A percentile compares a stretch with the other conserved stretches of the same genome.
Conservation (phyloP, 1,140 invertebrate genomes). For the Pissodes strobi region DNA sequence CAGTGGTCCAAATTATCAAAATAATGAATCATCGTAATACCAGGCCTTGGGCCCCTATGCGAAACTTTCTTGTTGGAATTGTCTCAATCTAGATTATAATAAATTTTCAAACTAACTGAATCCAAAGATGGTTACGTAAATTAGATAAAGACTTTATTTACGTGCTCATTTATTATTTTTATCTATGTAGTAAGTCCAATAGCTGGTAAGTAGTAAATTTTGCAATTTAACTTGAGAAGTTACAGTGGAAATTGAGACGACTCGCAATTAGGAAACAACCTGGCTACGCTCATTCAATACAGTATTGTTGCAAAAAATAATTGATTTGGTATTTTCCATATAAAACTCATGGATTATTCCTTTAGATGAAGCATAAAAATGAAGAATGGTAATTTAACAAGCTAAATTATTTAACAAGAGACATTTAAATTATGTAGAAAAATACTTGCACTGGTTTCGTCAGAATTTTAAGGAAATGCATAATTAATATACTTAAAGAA, state of each 20-base stretch:
- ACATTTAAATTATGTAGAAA: too few relatives aligned
- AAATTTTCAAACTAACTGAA: conserved; percentile 20
- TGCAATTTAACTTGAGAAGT: conserved; percentile 4
- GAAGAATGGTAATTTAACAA: too few relatives aligned
- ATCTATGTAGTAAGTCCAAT: conserved; percentile 12
- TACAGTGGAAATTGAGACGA: background rate
- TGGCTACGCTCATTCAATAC: too few relatives aligned
- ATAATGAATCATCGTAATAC: conserved; percentile 13
- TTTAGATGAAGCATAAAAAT: too few relatives aligned
- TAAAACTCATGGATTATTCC: too few relatives aligned
- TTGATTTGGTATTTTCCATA: too few relatives aligned
- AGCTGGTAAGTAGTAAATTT: conserved; percentile 4
- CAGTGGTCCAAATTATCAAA: conserved; percentile 15
- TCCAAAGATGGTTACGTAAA: conserved; percentile 23
- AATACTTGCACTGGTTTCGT: too few relatives aligned
- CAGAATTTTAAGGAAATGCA: too few relatives aligned
- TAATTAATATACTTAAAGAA: too few relatives aligned
- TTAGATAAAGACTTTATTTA: conserved; percentile 25
- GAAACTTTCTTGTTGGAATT: conserved; percentile 19
- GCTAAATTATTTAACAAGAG: too few relatives aligned
- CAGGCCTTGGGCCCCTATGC: background rate
- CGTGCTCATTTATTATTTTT: conserved; percentile 26
- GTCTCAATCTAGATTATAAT: conserved; percentile 18
- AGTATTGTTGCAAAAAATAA: too few relatives aligned
- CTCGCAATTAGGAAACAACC: too few relatives aligned